These are phyloP conservation scores for Galendromus occidentalis DNA, from an alignment of 1,140 invertebrate species.

Conservation along the genomic window DNA sequence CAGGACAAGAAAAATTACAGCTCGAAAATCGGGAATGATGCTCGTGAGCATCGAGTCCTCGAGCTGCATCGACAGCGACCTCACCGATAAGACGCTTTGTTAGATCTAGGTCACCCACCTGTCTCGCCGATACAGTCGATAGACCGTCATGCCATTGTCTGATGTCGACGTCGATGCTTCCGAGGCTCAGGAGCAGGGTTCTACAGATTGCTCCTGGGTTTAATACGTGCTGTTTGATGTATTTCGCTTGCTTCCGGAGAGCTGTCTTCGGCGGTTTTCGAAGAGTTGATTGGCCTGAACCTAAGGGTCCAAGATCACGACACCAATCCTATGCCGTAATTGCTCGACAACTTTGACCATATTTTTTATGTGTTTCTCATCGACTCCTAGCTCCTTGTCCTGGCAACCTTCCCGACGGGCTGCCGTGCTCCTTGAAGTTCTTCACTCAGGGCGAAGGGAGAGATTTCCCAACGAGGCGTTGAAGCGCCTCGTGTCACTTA, in stretches of 20 bases:
- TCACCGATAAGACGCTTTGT: too few relatives aligned
- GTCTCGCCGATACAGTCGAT: constrained; percentile 55
- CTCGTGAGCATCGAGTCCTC: too few relatives aligned
- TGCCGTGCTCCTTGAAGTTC: constrained; percentile 37
- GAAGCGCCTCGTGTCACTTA: constrained; percentile 52
- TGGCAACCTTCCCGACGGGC: constrained; percentile 40
- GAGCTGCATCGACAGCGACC: too few relatives aligned
- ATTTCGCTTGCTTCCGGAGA: constrained; percentile 40
- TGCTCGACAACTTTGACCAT: constrained; percentile 88
- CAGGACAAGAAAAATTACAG: too few relatives aligned
- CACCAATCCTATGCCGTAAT: constrained; percentile 81
- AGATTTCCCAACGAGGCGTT: constrained; percentile 53
- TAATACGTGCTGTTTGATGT: constrained; percentile 55
- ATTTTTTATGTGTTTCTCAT: constrained; percentile 46
- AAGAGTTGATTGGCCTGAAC: constrained; percentile 78
- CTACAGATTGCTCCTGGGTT: constrained; percentile 85
- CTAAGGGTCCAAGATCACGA: constrained; percentile 81
- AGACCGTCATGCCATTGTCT: constrained; percentile 86
- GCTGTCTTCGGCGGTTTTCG: constrained; percentile 56
- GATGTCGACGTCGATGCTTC: constrained; percentile 76
- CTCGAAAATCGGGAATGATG: too few relatives aligned
- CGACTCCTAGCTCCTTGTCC: constrained; percentile 35
- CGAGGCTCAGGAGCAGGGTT: constrained; percentile 58
- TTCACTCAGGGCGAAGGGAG: constrained; percentile 43
- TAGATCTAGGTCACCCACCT: constrained; percentile 47